Percentiles rank a stretch among this genome's conserved stretches.
Conservation (phyloP, 2,113 vertebrate genomes). For the Bettongia penicillata region DNA sequence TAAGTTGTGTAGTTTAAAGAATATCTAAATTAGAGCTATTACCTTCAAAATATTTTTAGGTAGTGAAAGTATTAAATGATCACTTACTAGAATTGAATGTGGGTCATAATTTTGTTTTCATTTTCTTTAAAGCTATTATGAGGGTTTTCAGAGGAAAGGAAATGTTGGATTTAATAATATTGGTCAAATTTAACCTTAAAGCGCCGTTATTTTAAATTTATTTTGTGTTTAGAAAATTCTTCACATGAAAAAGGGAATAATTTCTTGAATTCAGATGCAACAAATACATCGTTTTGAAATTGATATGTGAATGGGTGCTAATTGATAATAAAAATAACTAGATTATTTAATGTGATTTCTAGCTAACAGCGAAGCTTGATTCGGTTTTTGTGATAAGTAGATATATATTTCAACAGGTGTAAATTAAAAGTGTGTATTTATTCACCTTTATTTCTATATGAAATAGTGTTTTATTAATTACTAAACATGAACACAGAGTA, state of each 20-base stretch:
- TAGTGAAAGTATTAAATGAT: slow-evolving; percentile 57
- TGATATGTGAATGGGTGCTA: neutral
- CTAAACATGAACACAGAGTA: slow-evolving; percentile 31
- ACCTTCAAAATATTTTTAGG: slow-evolving; percentile 34
- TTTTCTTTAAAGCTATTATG: slow-evolving; percentile 59
- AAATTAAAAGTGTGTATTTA: neutral
- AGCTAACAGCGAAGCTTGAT: slow-evolving; percentile 39
- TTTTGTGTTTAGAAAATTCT: slow-evolving; percentile 8
- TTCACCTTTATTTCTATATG: slow-evolving; percentile 35
- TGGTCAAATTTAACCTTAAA: slow-evolving; percentile 46
- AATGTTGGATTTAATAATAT: slow-evolving; percentile 29
- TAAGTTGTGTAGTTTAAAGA: slow-evolving; percentile 59
- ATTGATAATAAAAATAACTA: neutral
- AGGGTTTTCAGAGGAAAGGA: slow-evolving; percentile 1
- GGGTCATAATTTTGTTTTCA: slow-evolving; percentile 3
- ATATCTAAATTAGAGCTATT: slow-evolving; percentile 62
- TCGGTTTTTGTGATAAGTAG: slow-evolving; percentile 39
- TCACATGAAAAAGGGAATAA: neutral
- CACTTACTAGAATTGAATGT: neutral
- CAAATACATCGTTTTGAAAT: neutral
- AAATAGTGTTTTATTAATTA: slow-evolving; percentile 45
- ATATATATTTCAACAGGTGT: slow-evolving; percentile 58
- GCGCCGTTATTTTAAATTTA: slow-evolving; percentile 43
- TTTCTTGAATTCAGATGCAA: neutral
- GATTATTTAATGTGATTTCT: slow-evolving; percentile 42